Conservation (phyloP, 2,797 vertebrate genomes). For the Syncerus caffer region DNA sequence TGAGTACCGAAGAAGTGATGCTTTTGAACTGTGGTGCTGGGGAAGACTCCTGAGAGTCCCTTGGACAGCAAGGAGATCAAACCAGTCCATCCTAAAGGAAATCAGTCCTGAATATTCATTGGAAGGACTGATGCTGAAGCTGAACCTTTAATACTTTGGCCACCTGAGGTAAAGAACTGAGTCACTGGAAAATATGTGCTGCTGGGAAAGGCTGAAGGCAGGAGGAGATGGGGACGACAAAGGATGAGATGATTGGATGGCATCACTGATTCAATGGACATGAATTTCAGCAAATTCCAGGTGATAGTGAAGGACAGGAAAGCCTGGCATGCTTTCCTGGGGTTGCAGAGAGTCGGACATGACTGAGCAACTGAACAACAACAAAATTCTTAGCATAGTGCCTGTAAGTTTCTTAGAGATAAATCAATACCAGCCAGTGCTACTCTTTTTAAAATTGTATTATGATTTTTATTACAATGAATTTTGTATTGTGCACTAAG, state of each 20-base stretch:
- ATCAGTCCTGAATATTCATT: background rate
- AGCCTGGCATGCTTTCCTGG: background rate
- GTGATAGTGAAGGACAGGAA: background rate
- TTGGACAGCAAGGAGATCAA: background rate
- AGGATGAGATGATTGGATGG: background rate
- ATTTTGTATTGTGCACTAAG: background rate
- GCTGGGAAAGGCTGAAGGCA: background rate
- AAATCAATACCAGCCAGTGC: background rate
- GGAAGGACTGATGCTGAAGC: background rate
- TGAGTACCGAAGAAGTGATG: background rate
- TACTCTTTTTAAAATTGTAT: background rate
- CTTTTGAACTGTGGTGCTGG: background rate
- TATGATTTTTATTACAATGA: background rate
- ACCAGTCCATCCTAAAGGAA: background rate
- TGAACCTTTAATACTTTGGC: background rate
- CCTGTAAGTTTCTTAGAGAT: background rate
- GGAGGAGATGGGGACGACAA: background rate
- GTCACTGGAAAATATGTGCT: background rate
- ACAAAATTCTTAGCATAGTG: background rate
- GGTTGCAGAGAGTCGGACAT: fast-evolving
- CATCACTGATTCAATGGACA: background rate
- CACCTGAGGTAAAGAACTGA: background rate
- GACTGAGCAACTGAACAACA: background rate
- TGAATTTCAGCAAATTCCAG: background rate
- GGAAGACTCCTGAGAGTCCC: background rate